These are phyloP conservation scores for Dioctria rufipes DNA, from an alignment of 2,888 invertebrate genomes.

Conservation along the genomic window DNA sequence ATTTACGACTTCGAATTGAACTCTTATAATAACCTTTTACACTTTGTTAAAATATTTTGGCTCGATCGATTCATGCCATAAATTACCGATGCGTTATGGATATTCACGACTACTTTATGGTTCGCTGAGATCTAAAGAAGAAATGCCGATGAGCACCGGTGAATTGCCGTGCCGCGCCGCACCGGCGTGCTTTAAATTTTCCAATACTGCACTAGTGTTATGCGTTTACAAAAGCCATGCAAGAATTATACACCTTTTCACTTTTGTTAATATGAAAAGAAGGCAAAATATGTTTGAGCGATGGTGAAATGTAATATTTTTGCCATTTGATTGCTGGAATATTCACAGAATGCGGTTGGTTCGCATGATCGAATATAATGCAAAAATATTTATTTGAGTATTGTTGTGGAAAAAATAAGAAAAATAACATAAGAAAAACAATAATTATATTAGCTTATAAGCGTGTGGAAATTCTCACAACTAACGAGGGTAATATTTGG, in stretches of 20 bases:
- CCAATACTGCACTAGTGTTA: background rate
- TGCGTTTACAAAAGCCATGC: conserved; percentile 8
- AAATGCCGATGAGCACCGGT: conserved; percentile 28
- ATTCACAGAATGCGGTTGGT: too few species aligned
- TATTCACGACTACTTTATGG: conserved; percentile 49
- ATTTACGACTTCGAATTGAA: conserved; percentile 51
- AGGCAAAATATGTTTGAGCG: background rate
- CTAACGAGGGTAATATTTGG: too few species aligned
- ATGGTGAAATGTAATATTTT: too few species aligned
- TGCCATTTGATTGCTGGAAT: too few species aligned
- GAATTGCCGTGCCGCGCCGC: background rate
- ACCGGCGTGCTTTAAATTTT: conserved; percentile 12
- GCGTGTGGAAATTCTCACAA: too few species aligned
- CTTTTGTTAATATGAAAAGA: background rate
- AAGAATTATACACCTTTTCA: conserved; percentile 15
- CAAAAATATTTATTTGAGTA: too few species aligned
- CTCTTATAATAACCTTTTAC: conserved; percentile 54
- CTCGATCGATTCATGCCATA: conserved; percentile 49
- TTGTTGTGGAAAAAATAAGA: too few species aligned
- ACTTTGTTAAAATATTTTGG: conserved; percentile 54
- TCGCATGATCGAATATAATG: too few species aligned
- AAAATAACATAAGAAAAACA: too few species aligned
- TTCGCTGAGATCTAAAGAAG: conserved; percentile 49
- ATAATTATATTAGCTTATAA: too few species aligned
- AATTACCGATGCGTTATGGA: conserved; percentile 49